Conservation (phyloP, 92 coral and sea anemone genomes). For the Paragorgia papillata region DNA sequence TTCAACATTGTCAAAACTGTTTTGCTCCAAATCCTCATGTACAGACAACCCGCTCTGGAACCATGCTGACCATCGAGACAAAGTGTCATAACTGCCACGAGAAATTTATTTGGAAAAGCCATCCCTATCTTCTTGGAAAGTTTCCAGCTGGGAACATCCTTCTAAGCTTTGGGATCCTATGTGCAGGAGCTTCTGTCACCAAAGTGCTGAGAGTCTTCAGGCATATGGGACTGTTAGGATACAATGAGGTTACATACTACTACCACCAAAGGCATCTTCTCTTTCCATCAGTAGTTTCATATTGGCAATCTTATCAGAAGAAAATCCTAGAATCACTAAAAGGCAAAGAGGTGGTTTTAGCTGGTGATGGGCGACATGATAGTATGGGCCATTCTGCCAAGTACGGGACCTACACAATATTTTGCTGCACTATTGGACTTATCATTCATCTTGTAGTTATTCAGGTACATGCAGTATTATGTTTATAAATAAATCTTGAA, state of each 20-base stretch:
- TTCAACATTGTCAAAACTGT: constrained; percentile 67
- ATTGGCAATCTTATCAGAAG: constrained; percentile 32
- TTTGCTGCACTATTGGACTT: not conserved
- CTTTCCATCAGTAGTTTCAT: constrained; percentile 42
- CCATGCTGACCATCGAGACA: constrained; percentile 7
- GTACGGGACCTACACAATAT: constrained; percentile 43
- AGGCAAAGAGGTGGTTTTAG: constrained; percentile 48
- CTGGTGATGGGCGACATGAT: constrained; percentile 60
- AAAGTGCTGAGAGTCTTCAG: constrained; percentile 11
- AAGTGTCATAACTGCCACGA: constrained; percentile 20
- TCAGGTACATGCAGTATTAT: no score
- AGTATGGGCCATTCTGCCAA: no score
- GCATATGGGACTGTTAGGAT: constrained; percentile 18
- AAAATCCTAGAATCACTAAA: constrained; percentile 30
- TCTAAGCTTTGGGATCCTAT: constrained; percentile 5
- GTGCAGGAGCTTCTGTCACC: constrained; percentile 18
- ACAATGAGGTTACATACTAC: constrained; percentile 47
- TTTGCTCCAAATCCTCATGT: constrained; percentile 52
- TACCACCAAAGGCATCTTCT: constrained; percentile 56
- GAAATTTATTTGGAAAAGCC: constrained; percentile 11
- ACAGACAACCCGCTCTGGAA: constrained; percentile 11
- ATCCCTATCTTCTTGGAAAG: constrained; percentile 25
- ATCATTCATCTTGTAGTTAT: no score
- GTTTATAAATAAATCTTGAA: not conserved
- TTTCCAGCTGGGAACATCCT: constrained; percentile 32